Percentiles rank a stretch among this genome's conserved stretches.
phyloP scores from a whole-genome alignment of 2,113 vertebrate genomes.

The Hylia prasina region DNA sequence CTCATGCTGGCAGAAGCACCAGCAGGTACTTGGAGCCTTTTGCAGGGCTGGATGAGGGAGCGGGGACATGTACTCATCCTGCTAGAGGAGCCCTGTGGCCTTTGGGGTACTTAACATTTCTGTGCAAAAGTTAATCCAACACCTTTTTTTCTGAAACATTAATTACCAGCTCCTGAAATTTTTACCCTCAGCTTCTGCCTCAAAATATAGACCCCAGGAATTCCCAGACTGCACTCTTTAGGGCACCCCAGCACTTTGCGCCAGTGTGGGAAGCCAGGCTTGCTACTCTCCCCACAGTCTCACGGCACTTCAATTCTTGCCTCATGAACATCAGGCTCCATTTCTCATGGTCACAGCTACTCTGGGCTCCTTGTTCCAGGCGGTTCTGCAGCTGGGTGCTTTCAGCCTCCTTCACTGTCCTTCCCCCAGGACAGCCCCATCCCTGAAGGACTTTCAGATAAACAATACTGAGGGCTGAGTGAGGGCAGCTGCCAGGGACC shows the following conservation, averaged over 20 bases:
- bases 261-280: background rate
- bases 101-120: background rate
- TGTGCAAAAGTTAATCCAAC: background rate
- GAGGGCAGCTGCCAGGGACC: background rate
- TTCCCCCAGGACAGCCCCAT: background rate
- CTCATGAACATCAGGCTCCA: accelerated
- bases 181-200: background rate
- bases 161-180: background rate
- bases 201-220: background rate
- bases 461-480: background rate
- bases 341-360: background rate
- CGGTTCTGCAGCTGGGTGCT: background rate
- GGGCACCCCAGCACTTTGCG: background rate
- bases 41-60: background rate
- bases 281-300: background rate
- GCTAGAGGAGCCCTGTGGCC: background rate
- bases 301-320: background rate
- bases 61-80: background rate
- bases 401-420: background rate
- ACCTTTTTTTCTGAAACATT: background rate
- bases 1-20: background rate
- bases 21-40: background rate
- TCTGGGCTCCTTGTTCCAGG: background rate
- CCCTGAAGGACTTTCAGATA: background rate
- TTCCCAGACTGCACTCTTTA: background rate